phyloP scores from a whole-genome alignment of 2,113 vertebrate genomes.

The Erinaceus europaeus region DNA sequence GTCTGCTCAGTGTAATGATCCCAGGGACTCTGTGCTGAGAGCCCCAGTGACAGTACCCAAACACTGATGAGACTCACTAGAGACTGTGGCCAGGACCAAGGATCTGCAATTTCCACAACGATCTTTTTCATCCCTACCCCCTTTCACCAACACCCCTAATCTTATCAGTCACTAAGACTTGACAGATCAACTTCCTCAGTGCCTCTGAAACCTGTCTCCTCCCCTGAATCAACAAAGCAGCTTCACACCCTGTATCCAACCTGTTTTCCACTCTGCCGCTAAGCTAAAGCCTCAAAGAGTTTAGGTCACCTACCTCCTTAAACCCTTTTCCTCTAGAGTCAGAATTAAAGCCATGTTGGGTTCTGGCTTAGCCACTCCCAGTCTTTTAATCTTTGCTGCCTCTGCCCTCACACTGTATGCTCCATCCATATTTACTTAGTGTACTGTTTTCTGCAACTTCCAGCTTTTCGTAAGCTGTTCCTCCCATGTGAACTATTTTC shows the following conservation, averaged over 20 bases:
- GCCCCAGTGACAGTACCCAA: not conserved
- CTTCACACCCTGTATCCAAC: not conserved
- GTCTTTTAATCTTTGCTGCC: not conserved
- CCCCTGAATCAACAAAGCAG: not conserved
- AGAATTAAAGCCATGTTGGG: conserved; percentile 59
- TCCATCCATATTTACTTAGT: not conserved
- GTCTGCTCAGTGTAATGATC: not conserved
- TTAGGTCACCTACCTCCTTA: not conserved
- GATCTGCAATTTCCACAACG: not conserved
- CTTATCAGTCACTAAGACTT: not conserved
- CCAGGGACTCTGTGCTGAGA: not conserved
- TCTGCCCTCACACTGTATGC: not conserved
- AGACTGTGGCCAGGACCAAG: not conserved
- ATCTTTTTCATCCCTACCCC: not conserved
- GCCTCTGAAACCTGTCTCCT: not conserved
- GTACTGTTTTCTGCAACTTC: not conserved
- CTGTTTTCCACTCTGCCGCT: not conserved
- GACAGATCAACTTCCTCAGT: not conserved
- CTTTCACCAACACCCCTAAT: not conserved
- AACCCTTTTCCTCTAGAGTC: conserved; percentile 46
- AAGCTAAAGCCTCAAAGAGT: not conserved
- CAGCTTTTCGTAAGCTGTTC: too few relatives aligned
- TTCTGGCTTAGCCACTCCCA: not conserved
- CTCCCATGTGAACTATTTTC: not conserved
- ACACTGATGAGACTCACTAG: not conserved